Percentiles rank a stretch among this genome's conserved stretches.
Evolutionary conservation across 2,888 invertebrate genomes (phyloP).

Genomic region (Limulus polyphemus): DNA sequence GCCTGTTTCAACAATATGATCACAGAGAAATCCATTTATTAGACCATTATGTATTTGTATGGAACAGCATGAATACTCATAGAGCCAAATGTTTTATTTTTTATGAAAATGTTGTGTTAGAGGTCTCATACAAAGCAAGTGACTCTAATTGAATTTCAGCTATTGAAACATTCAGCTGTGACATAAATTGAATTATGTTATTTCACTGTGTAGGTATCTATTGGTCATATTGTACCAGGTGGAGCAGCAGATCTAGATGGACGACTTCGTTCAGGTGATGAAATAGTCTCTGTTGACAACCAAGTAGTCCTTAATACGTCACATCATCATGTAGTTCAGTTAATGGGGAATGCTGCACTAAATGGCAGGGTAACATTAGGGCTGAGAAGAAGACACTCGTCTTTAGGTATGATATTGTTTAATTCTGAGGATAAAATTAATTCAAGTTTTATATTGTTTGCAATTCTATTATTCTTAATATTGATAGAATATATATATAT

Average conservation of each 20-base stretch:
- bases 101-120: too few species aligned
- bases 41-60: too few species aligned
- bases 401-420: constrained; percentile 11
- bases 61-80: too few species aligned
- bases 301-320: constrained; percentile 69
- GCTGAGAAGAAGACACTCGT: constrained; percentile 47
- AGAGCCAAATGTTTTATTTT: too few species aligned
- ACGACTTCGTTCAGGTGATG: constrained; percentile 76
- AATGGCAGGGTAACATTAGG: constrained; percentile 74
- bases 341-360: constrained; percentile 77
- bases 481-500: too few species aligned
- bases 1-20: too few species aligned
- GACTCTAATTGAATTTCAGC: too few species aligned
- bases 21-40: too few species aligned
- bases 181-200: not conserved
- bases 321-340: constrained; percentile 82
- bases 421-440: not conserved
- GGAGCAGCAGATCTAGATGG: constrained; percentile 89
- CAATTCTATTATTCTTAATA: too few species aligned
- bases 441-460: not conserved
- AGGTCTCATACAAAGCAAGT: too few species aligned
- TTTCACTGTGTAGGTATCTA: constrained; percentile 53
- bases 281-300: constrained; percentile 87
- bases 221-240: constrained; percentile 90
- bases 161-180: too few species aligned